Percentiles rank a stretch among this genome's conserved stretches.
Evolutionary conservation across 2,888 invertebrate genomes (phyloP).

Genomic region (Sialis fuliginosa): DNA sequence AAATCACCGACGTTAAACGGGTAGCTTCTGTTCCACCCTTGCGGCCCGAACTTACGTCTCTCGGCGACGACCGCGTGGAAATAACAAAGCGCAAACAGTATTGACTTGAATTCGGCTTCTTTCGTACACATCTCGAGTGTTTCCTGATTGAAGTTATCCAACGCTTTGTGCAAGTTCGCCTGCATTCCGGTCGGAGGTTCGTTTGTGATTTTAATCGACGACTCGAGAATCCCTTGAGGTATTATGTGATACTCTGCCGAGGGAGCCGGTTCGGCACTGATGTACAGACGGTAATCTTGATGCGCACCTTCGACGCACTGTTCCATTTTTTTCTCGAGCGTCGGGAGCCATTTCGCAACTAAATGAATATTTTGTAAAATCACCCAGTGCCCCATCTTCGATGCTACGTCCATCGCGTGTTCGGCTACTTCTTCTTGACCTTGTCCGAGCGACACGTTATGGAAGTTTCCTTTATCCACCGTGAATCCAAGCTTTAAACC

Average conservation of each 20-base stretch:
- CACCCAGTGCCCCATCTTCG: slow-evolving; percentile 75
- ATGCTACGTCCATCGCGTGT: slow-evolving; percentile 61
- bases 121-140: slow-evolving; percentile 84
- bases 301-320: slow-evolving; percentile 51
- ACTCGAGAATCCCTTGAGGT: slow-evolving; percentile 77
- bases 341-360: slow-evolving; percentile 75
- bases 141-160: slow-evolving; percentile 85
- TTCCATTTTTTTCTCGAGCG: slow-evolving; percentile 82
- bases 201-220: slow-evolving; percentile 89
- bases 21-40: slow-evolving; percentile 42
- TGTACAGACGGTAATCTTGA: slow-evolving; percentile 48
- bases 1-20: slow-evolving; percentile 74
- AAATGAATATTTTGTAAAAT: slow-evolving; percentile 86
- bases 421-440: slow-evolving; percentile 90
- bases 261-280: slow-evolving; percentile 75
- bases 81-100: slow-evolving; percentile 79
- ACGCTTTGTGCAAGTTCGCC: slow-evolving; percentile 82
- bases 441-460: slow-evolving; percentile 86
- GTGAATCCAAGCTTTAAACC: slow-evolving; percentile 69
- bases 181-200: slow-evolving; percentile 92
- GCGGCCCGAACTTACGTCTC: slow-evolving; percentile 83
- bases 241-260: slow-evolving; percentile 47
- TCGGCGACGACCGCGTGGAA: slow-evolving; percentile 92
- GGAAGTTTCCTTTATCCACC: slow-evolving; percentile 64
- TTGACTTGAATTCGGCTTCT: slow-evolving; percentile 82